Evolutionary conservation across 2,888 invertebrate genomes (phyloP).

Genomic region (Calameuta pallipes): DNA sequence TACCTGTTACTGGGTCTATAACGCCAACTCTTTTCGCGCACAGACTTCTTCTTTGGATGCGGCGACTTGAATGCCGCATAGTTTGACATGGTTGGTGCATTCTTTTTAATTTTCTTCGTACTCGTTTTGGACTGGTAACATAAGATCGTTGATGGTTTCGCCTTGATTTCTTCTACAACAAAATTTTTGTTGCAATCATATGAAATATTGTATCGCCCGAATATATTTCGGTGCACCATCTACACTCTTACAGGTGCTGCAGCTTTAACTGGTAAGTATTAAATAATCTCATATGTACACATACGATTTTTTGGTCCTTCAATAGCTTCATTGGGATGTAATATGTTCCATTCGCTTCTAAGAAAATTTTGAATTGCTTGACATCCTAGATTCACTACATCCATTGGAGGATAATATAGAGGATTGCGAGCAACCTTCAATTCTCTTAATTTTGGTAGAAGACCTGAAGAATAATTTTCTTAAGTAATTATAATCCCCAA

Average conservation of each 20-base stretch:
- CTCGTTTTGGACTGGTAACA: conserved; percentile 39
- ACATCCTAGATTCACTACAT: conserved; percentile 70
- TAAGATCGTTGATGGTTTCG: conserved; percentile 44
- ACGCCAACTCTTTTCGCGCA: conserved; percentile 39
- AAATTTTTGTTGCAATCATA: not conserved
- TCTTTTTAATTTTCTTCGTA: conserved; percentile 21
- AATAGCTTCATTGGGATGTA: conserved; percentile 48
- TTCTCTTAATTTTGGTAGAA: conserved; percentile 71
- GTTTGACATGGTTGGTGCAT: not conserved
- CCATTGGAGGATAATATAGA: conserved; percentile 70
- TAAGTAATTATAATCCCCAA: not conserved
- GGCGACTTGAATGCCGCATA: conserved; percentile 1
- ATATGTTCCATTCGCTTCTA: conserved; percentile 59
- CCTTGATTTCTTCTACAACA: conserved; percentile 28
- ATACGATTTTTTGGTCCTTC: not conserved
- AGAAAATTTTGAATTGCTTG: conserved; percentile 63
- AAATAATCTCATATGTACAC: not conserved
- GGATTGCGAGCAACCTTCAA: conserved; percentile 75
- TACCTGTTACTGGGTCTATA: conserved; percentile 59
- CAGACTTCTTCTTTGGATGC: conserved; percentile 28
- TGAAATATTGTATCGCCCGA: too few species aligned
- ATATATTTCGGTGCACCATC: too few species aligned
- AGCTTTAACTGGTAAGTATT: not conserved
- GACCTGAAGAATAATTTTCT: conserved; percentile 53
- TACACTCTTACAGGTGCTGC: not conserved